Conservation (phyloP, 2,113 vertebrate genomes). For the Ochotona princeps region DNA sequence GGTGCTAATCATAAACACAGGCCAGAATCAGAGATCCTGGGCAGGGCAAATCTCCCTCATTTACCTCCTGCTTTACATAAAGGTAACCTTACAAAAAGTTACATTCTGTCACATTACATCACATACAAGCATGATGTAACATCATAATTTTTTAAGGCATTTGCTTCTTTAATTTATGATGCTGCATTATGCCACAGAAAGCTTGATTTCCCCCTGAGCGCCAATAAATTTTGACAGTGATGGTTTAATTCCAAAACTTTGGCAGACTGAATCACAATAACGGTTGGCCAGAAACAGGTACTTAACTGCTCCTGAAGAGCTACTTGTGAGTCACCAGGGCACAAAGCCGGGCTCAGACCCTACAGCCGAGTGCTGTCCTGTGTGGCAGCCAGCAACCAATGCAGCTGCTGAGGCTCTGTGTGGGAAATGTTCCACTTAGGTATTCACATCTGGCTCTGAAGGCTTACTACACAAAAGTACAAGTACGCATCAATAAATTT, state of each 20-base stretch:
- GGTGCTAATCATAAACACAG: fast-evolving
- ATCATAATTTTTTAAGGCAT: constrained; percentile 78
- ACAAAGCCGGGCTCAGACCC: constrained; percentile 40
- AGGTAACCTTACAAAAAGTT: constrained; percentile 78
- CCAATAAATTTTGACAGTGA: constrained; percentile 81
- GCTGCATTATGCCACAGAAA: constrained; percentile 79
- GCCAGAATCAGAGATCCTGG: constrained; percentile 32
- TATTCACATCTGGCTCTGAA: neutral
- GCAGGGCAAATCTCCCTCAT: constrained; percentile 62
- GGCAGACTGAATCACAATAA: constrained; percentile 71
- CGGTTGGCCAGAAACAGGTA: constrained; percentile 78
- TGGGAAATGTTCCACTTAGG: neutral
- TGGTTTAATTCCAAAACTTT: constrained; percentile 78
- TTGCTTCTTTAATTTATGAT: constrained; percentile 81
- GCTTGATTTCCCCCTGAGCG: constrained; percentile 80
- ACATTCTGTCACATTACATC: constrained; percentile 81
- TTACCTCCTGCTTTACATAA: constrained; percentile 30
- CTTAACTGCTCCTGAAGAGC: constrained; percentile 72
- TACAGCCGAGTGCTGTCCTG: neutral
- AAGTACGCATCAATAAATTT: neutral
- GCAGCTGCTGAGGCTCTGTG: fast-evolving
- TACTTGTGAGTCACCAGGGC: constrained; percentile 72
- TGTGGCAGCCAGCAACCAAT: neutral
- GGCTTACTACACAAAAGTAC: neutral
- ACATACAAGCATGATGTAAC: constrained; percentile 85